Conservation (phyloP, 2,113 vertebrate genomes). For the Indri indri region DNA sequence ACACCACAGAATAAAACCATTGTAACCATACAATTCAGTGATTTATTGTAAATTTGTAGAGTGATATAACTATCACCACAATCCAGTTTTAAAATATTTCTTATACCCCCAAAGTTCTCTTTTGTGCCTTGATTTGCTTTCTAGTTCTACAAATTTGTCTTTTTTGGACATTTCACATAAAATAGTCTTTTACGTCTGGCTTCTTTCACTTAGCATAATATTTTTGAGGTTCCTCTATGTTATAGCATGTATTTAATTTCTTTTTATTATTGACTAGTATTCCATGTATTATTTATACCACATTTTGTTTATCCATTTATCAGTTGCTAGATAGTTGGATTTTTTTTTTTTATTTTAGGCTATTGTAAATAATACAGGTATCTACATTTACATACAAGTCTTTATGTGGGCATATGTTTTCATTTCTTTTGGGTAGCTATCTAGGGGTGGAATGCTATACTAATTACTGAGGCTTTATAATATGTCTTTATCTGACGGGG, state of each 20-base stretch:
- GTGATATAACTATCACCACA: neutral
- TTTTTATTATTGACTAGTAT: neutral
- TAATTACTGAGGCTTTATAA: neutral
- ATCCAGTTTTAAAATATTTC: neutral
- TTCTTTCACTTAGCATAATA: neutral
- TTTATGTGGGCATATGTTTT: neutral
- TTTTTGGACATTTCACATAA: neutral
- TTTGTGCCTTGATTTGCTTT: slow-evolving; percentile 31
- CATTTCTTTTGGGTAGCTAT: neutral
- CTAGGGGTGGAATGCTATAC: neutral
- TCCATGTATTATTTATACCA: neutral
- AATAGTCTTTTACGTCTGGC: neutral
- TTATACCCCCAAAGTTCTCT: neutral
- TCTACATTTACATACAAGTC: neutral
- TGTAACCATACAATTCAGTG: neutral
- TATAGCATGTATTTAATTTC: neutral
- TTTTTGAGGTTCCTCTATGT: neutral
- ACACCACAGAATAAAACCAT: neutral
- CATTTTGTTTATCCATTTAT: neutral
- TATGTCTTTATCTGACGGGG: neutral
- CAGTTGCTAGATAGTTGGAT: slow-evolving; percentile 16
- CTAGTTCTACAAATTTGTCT: neutral
- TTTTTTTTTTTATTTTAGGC: neutral
- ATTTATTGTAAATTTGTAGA: slow-evolving; percentile 14
- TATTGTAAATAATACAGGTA: neutral